Conservation (phyloP, 2,888 invertebrate species). For the Zhuqinia jingwanae region DNA sequence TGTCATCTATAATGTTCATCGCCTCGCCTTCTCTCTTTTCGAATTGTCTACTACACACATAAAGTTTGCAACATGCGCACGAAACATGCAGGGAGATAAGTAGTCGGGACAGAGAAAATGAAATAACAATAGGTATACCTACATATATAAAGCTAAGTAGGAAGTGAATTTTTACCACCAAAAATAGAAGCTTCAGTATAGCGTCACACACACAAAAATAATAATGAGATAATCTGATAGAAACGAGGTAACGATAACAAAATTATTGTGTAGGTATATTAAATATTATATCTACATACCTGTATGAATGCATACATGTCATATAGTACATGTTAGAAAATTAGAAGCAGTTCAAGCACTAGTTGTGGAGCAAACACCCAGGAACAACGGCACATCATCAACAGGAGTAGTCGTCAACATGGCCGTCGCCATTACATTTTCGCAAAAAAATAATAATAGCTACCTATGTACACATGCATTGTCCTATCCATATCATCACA, state of each 20-base stretch:
- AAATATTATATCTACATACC: too few species aligned
- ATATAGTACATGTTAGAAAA: too few species aligned
- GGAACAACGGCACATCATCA: background rate
- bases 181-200: constrained; percentile 31
- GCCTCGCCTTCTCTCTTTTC: constrained; percentile 21
- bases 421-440: background rate
- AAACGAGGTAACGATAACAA: constrained; percentile 30
- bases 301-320: too few species aligned
- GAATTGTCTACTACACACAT: background rate
- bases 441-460: background rate
- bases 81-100: background rate
- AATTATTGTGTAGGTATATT: too few species aligned
- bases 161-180: constrained; percentile 46
- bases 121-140: background rate
- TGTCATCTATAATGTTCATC: too few species aligned
- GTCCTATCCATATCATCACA: background rate
- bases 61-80: constrained; percentile 25
- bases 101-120: constrained; percentile 7
- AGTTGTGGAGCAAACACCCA: constrained; percentile 22
- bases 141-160: constrained; percentile 37
- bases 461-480: background rate
- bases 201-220: constrained; percentile 10
- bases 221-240: constrained; percentile 23
- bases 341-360: background rate
- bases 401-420: constrained; percentile 35